These are phyloP conservation scores for Cebus imitator DNA, from an alignment of 2,113 vertebrate species.

Conservation along the genomic window DNA sequence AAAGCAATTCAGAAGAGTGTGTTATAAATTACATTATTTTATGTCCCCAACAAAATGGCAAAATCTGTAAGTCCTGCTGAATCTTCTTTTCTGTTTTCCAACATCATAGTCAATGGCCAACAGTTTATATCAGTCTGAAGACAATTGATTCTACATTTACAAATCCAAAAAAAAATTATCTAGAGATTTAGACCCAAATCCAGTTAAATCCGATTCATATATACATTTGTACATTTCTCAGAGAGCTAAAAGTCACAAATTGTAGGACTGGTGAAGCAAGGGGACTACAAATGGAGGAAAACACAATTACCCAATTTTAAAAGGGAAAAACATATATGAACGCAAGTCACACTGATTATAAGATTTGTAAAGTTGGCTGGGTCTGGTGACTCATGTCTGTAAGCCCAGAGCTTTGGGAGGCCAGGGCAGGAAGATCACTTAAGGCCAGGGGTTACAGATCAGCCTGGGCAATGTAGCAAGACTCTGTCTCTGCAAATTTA, in stretches of 20 bases:
- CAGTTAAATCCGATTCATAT: neutral
- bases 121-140: neutral
- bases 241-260: neutral
- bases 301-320: neutral
- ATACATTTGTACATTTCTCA: neutral
- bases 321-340: neutral
- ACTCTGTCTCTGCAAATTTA: neutral
- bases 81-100: conserved; percentile 9
- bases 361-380: neutral
- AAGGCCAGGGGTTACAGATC: neutral
- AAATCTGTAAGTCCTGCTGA: conserved; percentile 45
- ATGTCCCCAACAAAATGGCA: conserved; percentile 53
- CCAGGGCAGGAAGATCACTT: neutral
- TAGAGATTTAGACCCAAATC: neutral
- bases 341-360: neutral
- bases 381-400: neutral
- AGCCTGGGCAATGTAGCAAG: neutral
- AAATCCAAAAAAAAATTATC: neutral
- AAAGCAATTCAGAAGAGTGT: conserved; percentile 36
- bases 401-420: neutral
- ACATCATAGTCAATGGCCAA: neutral
- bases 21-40: conserved; percentile 49
- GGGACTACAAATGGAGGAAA: neutral
- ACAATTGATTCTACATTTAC: neutral
- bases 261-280: neutral